Conservation (phyloP, 2,113 vertebrate genomes). For the Poeciliopsis turrubarensis region DNA sequence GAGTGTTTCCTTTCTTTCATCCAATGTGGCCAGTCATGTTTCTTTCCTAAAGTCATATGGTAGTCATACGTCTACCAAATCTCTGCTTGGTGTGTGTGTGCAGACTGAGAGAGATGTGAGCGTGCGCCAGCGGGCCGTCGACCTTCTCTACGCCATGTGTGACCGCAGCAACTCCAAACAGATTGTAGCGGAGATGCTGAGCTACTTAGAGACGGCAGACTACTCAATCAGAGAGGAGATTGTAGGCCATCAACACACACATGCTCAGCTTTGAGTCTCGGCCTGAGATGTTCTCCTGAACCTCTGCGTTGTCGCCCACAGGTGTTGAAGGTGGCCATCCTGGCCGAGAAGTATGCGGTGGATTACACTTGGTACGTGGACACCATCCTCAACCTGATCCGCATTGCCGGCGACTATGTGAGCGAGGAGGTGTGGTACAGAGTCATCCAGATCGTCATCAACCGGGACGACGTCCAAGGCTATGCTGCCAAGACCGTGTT, state of each 20-base stretch:
- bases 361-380: slow-evolving; percentile 97
- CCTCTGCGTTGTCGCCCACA: slow-evolving; percentile 34
- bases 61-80: neutral
- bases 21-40: neutral
- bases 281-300: neutral
- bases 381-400: slow-evolving; percentile 93
- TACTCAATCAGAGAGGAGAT: slow-evolving; percentile 95
- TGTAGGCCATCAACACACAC: slow-evolving; percentile 64
- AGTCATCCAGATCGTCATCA: slow-evolving; percentile 94
- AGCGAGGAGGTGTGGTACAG: slow-evolving; percentile 95
- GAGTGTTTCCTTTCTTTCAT: no score
- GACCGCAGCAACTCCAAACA: slow-evolving; percentile 93
- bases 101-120: slow-evolving; percentile 94
- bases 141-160: slow-evolving; percentile 94
- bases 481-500: slow-evolving; percentile 94
- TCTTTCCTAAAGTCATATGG: neutral
- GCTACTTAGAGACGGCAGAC: slow-evolving; percentile 91
- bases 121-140: slow-evolving; percentile 89
- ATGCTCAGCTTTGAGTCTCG: neutral
- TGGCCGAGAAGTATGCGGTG: slow-evolving; percentile 92
- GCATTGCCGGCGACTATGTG: slow-evolving; percentile 92
- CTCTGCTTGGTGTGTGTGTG: neutral
- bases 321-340: slow-evolving; percentile 92
- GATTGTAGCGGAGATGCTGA: slow-evolving; percentile 93
- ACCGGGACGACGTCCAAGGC: slow-evolving; percentile 92